Percentiles rank a stretch among this genome's conserved stretches.
Evolutionary conservation across 64 coral and sea anemone species (phyloP).

Genomic region (Actinia tenebrosa): DNA sequence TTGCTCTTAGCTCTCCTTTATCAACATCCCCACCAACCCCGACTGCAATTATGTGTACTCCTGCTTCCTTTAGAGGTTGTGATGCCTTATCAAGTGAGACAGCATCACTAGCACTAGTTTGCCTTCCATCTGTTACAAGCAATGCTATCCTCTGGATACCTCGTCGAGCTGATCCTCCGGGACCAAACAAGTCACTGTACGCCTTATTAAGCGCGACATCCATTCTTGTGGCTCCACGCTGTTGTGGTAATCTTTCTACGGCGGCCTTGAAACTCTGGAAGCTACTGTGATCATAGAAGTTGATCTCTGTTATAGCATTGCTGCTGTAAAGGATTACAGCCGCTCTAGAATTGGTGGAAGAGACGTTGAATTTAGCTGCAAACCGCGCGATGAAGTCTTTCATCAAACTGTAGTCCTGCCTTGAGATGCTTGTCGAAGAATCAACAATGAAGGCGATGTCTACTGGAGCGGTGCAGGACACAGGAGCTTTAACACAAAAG

Average conservation of each 20-base stretch:
- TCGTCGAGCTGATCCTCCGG: constrained; percentile 10
- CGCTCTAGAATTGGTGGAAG: constrained; percentile 4
- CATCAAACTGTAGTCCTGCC: constrained; percentile 38
- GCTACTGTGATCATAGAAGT: constrained; percentile 30
- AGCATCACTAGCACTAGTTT: constrained; percentile 5
- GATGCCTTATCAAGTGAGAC: constrained; percentile 14
- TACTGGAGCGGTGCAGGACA: constrained; percentile 17
- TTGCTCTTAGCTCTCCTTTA: constrained; percentile 20
- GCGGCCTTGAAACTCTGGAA: constrained; percentile 38
- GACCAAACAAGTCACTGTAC: constrained; percentile 5
- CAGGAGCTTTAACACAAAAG: neutral
- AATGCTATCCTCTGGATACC: constrained; percentile 32
- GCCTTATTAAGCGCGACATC: constrained; percentile 34
- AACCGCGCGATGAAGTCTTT: constrained; percentile 64
- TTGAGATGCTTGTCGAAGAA: constrained; percentile 52
- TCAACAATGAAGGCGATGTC: constrained; percentile 69
- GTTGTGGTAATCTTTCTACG: constrained; percentile 11
- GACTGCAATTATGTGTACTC: constrained; percentile 47
- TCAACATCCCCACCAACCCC: constrained; percentile 33
- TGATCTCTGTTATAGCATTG: constrained; percentile 14
- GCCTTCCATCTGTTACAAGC: constrained; percentile 51
- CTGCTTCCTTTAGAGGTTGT: constrained; percentile 19
- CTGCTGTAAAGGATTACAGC: constrained; percentile 45
- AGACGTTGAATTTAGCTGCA: constrained; percentile 36
- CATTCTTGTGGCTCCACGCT: constrained; percentile 25